Evolutionary conservation across 2,797 vertebrate genomes (phyloP).

Genomic region (Falco biarmicus): DNA sequence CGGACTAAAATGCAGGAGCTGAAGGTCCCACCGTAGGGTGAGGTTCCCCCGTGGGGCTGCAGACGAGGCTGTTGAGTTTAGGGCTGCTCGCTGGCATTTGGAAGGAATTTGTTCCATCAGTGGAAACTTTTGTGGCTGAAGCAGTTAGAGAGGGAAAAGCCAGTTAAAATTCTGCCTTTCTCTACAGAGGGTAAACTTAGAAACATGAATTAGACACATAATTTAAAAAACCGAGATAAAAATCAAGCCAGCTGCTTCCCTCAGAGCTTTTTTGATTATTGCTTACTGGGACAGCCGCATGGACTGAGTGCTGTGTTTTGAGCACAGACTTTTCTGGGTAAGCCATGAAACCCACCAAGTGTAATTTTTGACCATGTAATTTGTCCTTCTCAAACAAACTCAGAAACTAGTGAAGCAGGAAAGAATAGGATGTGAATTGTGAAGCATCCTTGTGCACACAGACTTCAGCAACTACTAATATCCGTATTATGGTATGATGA

Average conservation of each 20-base stretch:
- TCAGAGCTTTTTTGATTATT: background rate
- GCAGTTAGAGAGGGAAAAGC: background rate
- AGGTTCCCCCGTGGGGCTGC: background rate
- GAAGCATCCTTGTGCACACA: background rate
- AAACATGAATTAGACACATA: background rate
- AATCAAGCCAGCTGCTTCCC: conserved; percentile 17
- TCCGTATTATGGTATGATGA: fast-evolving
- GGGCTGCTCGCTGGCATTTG: background rate
- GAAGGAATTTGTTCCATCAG: conserved; percentile 21
- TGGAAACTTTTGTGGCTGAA: conserved; percentile 33
- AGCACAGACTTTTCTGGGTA: background rate
- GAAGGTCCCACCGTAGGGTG: fast-evolving
- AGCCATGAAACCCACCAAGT: background rate
- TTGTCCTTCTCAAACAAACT: background rate
- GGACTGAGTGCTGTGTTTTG: background rate
- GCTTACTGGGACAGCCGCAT: background rate
- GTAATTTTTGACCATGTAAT: background rate
- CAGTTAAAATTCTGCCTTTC: conserved; percentile 1
- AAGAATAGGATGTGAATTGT: background rate
- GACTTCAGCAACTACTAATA: background rate
- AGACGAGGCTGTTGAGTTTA: background rate
- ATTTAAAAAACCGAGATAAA: conserved; percentile 52
- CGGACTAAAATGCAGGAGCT: background rate
- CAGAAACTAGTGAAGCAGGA: background rate
- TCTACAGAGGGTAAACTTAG: background rate